Base-by-base conservation (phyloP, 2,797 vertebrate genomes). In the Channa striata region DNA sequence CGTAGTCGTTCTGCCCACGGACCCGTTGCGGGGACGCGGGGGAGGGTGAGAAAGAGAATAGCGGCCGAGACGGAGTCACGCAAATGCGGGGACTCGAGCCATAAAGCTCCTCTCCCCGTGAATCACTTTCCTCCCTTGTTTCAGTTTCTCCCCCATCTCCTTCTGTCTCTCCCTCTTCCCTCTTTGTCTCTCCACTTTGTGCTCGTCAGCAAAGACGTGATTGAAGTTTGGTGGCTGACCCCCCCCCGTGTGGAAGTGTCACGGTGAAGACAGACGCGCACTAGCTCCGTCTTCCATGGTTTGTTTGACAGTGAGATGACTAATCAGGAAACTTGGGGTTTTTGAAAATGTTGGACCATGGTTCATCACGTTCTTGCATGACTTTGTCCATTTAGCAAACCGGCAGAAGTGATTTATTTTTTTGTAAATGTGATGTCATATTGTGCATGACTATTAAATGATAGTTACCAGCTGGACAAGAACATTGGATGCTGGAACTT, bases 61-160 rank as follows among this genome's bases (percentile, higher is more conserved):
- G 88, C 82, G 75, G 81, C 87, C 85, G 87, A 88, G 85, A 89
- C 90, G 80, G 88, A 81, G 80, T 78, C 52, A 80, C 78, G 66
- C 78, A 81, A 83, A 86, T 79, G 74, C 80, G 72, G 25, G 9
- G 57, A 68, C 76, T 70, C 73, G 40, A 20, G 42, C 52, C 80
- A 64, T 58, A 10, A 58, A 64, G 70, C 83, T 60, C 74, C 77
- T 88, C 88, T 83, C 64, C 78, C 65, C 71, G 79, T 82, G 85
- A 84, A 89, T 82, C 75, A 74, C 70, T n/a, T n/a, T n/a, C n/a
- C n/a, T n/a, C n/a, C n/a, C n/a, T n/a, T n/a, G n/a, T 52, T 23
- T 50, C 67, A 43, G 8, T 12, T 14, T 42, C 9, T 13, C 44
- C 61, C 8, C 58, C 48, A 20, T 51, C 44, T 51, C 10, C 48